Evolutionary conservation across 2,113 vertebrate species (phyloP).

Genomic region (Menura novaehollandiae): DNA sequence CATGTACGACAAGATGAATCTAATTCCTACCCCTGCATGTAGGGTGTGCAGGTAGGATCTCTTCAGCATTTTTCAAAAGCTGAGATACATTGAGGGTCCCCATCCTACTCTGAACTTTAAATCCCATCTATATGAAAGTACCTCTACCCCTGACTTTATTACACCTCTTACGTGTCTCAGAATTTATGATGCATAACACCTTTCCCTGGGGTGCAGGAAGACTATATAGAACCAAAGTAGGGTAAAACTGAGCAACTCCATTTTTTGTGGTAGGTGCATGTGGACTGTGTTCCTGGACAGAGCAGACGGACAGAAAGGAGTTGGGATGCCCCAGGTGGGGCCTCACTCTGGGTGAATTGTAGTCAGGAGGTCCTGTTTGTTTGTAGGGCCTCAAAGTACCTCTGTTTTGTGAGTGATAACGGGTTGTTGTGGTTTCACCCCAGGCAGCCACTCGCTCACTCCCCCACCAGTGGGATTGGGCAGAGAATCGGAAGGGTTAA

Average conservation of each 20-base stretch:
- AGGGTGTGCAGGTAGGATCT: not conserved
- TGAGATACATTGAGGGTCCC: not conserved
- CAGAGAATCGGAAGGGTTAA: not conserved
- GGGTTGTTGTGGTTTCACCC: not conserved
- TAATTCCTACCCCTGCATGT: not conserved
- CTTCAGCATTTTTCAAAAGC: not conserved
- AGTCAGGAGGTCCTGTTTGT: not conserved
- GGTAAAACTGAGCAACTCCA: not conserved
- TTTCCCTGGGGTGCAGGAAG: not conserved
- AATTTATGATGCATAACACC: not conserved
- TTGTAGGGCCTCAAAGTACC: not conserved
- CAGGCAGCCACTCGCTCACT: fast-evolving
- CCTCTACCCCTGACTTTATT: not conserved
- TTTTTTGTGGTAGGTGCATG: not conserved
- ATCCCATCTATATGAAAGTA: not conserved
- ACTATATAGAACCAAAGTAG: not conserved
- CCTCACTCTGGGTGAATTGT: not conserved
- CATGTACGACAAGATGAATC: too few species aligned
- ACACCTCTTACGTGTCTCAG: not conserved
- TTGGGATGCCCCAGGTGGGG: not conserved
- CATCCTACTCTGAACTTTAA: not conserved
- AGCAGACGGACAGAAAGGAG: not conserved
- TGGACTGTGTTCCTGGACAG: fast-evolving
- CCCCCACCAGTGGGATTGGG: fast-evolving
- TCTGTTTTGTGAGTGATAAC: not conserved